Percentiles rank a stretch among this genome's conserved stretches.
These are phyloP conservation scores for Cirrhinus molitorella DNA, from an alignment of 2,797 vertebrate genomes.

Conservation along the genomic window DNA sequence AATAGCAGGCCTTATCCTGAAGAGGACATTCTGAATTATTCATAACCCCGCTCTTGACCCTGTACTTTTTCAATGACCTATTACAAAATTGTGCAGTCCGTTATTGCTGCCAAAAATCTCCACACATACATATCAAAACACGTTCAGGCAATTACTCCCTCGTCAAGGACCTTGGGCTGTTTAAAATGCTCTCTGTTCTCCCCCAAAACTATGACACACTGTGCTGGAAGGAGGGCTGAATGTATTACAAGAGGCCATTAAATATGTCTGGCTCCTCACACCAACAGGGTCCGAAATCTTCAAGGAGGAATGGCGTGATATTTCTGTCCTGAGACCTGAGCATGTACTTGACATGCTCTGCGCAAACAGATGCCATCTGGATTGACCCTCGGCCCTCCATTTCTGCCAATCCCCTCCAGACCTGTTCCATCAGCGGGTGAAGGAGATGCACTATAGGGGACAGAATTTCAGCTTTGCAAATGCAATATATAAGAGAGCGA, in stretches of 20 bases:
- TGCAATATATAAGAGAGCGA: neutral
- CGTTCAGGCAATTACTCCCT: conserved; percentile 49
- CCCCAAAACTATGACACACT: conserved; percentile 25
- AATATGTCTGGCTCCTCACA: conserved; percentile 42
- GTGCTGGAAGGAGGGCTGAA: conserved; percentile 41
- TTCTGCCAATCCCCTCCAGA: conserved; percentile 32
- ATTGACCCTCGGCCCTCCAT: conserved; percentile 6
- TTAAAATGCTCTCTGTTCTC: conserved; percentile 48
- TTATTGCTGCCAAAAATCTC: conserved; percentile 47
- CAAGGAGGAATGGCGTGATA: neutral
- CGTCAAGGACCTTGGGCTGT: conserved; percentile 49
- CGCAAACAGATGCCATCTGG: conserved; percentile 8
- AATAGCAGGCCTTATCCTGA: neutral
- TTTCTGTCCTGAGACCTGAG: neutral
- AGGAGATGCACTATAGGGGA: neutral
- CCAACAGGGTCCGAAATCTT: conserved; percentile 30
- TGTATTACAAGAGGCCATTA: conserved; percentile 52
- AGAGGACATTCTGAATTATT: conserved; percentile 49
- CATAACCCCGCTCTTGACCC: conserved; percentile 27
- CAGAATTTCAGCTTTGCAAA: neutral
- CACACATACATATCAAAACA: conserved; percentile 52
- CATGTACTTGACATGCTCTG: conserved; percentile 30
- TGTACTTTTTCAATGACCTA: conserved; percentile 45
- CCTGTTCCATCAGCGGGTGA: conserved; percentile 20
- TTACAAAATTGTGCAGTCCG: conserved; percentile 39